Evolutionary conservation across 1,140 invertebrate species (phyloP), one percentile per base, ranked within the genome.

Genomic region (Trachymyrmex septentrionalis): DNA sequence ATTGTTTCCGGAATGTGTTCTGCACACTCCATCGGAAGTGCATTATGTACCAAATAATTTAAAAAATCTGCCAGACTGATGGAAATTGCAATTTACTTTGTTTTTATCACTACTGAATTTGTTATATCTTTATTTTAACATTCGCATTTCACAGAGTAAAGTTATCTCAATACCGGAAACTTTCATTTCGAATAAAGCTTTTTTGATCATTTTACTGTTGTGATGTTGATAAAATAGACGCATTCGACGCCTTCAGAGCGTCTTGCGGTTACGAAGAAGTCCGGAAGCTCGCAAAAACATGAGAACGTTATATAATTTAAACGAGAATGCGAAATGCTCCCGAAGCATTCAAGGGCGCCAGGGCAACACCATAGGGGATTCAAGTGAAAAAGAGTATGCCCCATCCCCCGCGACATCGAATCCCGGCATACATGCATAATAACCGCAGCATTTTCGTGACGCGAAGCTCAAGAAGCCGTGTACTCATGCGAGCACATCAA

Each of bases 361-460:
- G 14, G 27, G 48, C 64, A 55, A 16, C 61, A 61, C 48, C 77
- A 71, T 63, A 5, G 86, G 78, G 27, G 81, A 87, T 85, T 87
- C 59, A 27, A 73, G 59, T 55, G 61, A 86, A 64, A 86, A 77
- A 86, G 82, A 69, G 76, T 72, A 87, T 27, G 38, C 50, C 55
- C 63, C n/a, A 19, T 66, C 44, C 81, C 63, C 55, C 66, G 57
- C 64, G 72, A 69, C 66, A 86, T 77, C 64, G 81, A 91, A 91
- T 91, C 89, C 85, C 77, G 48, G 78, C 78, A 64, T 81, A 87
- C 90, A 90, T 90, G 89, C 86, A 89, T 90, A 90, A 91, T 89
- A 87, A 61, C n/a, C 82, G 61, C 55, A 30, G 27, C 44, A 24
- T 73, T 61, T 89, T 48, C 89, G 72, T 86, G 87, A 86, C 63